A percentile compares a stretch with the other conserved stretches of the same genome.
These are phyloP conservation scores for Verasper variegatus DNA, from an alignment of 2,113 vertebrate species.

Conservation along the genomic window DNA sequence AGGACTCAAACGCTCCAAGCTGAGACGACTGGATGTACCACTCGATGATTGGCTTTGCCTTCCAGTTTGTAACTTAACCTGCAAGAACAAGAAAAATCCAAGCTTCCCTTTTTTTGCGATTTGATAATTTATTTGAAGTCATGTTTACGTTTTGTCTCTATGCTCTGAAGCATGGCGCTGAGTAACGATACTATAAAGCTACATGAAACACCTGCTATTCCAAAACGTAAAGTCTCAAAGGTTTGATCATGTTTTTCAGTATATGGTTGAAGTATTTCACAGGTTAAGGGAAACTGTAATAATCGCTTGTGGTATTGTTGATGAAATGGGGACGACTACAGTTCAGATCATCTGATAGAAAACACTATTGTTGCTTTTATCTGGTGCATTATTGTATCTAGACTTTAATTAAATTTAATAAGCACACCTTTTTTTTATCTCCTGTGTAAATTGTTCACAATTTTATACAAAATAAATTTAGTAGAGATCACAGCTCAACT, in stretches of 20 bases:
- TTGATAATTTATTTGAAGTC: constrained; percentile 66
- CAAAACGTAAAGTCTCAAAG: constrained; percentile 18
- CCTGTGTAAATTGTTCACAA: not conserved
- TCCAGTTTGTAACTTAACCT: constrained; percentile 27
- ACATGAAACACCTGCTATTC: too few species aligned
- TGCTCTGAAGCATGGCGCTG: constrained; percentile 36
- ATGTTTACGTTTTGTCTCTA: constrained; percentile 63
- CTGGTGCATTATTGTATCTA: not conserved
- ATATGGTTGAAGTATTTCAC: constrained; percentile 8
- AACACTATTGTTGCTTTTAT: not conserved
- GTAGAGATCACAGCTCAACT: too few species aligned
- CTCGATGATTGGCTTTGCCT: constrained; percentile 20
- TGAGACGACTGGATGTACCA: constrained; percentile 32
- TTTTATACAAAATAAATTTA: not conserved
- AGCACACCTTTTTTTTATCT: constrained; percentile 8
- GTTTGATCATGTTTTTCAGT: constrained; percentile 5
- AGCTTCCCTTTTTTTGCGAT: constrained; percentile 14
- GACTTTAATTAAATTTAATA: not conserved
- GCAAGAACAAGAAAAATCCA: constrained; percentile 9
- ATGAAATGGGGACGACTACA: not conserved
- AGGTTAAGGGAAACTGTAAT: constrained; percentile 35
- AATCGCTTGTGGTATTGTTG: not conserved
- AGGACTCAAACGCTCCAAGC: constrained; percentile 51
- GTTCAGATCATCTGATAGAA: not conserved
- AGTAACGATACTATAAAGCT: constrained; percentile 7